Evolutionary conservation across 1,140 invertebrate genomes (phyloP).

Genomic region (Drosophila fuyamai): DNA sequence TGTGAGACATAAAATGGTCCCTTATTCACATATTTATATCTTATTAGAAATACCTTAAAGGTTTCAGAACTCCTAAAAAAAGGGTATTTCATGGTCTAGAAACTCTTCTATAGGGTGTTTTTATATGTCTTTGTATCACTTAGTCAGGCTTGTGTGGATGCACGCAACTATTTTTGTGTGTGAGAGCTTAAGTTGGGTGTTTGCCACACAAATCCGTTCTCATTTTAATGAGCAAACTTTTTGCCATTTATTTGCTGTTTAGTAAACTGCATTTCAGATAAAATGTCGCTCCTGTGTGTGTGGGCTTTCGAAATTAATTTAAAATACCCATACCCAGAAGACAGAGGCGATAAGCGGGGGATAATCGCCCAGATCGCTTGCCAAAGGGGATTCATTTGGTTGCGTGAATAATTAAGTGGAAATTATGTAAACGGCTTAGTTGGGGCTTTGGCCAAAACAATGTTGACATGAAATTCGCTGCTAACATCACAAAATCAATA

Average conservation of each 20-base stretch:
- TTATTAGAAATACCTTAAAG: too few species aligned
- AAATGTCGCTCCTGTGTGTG: constrained; percentile 16
- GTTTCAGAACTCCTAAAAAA: neutral
- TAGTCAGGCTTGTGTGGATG: constrained; percentile 21
- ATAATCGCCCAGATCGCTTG: constrained; percentile 47
- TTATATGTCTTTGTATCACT: neutral
- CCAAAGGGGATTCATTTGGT: constrained; percentile 35
- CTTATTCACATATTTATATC: too few species aligned
- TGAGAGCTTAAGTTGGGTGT: constrained; percentile 10
- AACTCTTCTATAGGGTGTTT: neutral
- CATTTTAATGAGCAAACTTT: constrained; percentile 80
- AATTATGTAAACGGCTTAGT: constrained; percentile 49
- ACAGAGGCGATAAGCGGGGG: neutral
- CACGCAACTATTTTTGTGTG: constrained; percentile 22
- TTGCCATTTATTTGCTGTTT: constrained; percentile 70
- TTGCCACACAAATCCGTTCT: constrained; percentile 37
- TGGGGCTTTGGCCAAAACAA: constrained; percentile 31
- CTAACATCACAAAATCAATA: constrained; percentile 42
- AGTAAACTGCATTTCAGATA: constrained; percentile 50
- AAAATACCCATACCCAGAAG: constrained; percentile 11
- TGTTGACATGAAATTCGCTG: constrained; percentile 32
- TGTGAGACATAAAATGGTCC: too few species aligned
- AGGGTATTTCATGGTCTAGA: constrained; percentile 2
- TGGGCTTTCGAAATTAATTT: constrained; percentile 49
- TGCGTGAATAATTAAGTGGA: constrained; percentile 50